Evolutionary conservation across 92 coral and sea anemone species (phyloP), one percentile per base, ranked within the genome.

Genomic region (Actinernus sp.): DNA sequence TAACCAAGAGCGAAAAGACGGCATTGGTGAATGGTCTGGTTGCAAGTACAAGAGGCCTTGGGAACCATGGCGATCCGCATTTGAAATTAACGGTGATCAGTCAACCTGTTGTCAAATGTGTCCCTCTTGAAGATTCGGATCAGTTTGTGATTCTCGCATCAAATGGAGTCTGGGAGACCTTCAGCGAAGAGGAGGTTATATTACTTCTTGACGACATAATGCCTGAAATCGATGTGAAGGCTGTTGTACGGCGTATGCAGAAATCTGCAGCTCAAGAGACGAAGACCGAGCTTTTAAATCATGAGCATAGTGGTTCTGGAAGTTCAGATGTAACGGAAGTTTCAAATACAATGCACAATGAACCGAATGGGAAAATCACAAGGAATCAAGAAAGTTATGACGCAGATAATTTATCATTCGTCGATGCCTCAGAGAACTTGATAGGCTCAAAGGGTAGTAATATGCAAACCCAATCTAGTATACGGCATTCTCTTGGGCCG

Each of bases 41-140:
- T 28, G 71, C 73, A 23, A 88, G 96, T 31, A 95, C 99, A 4
- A 68, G 99, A 29, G 99, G 99, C 0, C 68, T 95, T 0, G 99
- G 99, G 26, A 95, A 95, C 79, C 99, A 95, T 58, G 99, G 99
- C 3, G 97, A 95, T 33, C 96, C 97, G 3, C 52, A 62, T 28
- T 57, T 95, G n/a, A 95, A 95, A 59, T 63, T 83, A 2, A 74
- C 81, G 18, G 94, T 95, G 21, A 80, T 95, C 36, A 65, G 65
- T 26, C 67, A 61, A 16, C 99, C 99, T 0, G 86, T 74, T 46
- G 90, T 91, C 0, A 75, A 70, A 50, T 87, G 90, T 48, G 71
- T 88, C 46, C 45, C 96, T 20, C 50, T 95, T 1, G 87, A 88
- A 0, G 88, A 84, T 13, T 26, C 88, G 0, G 94, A 84, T 39